Evolutionary conservation across 2,797 vertebrate species (phyloP), one percentile per base, ranked within the genome.

Genomic region (Pangasius mekongensis): DNA sequence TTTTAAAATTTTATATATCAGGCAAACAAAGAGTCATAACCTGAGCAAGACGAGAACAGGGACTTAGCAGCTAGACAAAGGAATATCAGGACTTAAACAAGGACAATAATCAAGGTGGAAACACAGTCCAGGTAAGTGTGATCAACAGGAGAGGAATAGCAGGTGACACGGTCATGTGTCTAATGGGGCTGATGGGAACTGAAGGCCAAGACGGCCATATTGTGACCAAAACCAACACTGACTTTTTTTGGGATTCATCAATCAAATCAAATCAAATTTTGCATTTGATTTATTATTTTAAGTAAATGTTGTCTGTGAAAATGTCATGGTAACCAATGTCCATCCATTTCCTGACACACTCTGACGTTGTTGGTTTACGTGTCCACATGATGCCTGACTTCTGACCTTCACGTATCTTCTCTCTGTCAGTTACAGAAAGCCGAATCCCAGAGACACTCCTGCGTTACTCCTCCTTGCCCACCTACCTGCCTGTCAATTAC

Each of bases 401-500:
- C 85, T 91, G 47, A 90, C 73, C 30, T 36, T 56, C 81, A 1
- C 60, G 0, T 87, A 71, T 90, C 47, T 36, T 78, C 76, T 89
- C 91, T 87, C 1, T 91, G 0, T 78, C 76, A 99, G 98, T 96
- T 94, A 93, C 95, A 0, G 95, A 98, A 88, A 96, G 95, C 89
- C 97, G 97, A 60, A 91, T 96, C 89, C 43, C 96, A 80, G 98
- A 98, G 88, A 95, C 94, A 33, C 80, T 95, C 8, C 98, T 96
- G 91, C 95, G 96, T 84, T 97, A 98, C 84, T 96, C 98, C 80
- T 97, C 97, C 0, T 92, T 95, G 86, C 97, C 98, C 3, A 97
- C 97, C 0, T 99, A 99, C 94, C 97, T 99, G 85, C 98, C 98
- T 0, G 98, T 98, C 93, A 97, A 92, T 93, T 98, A 97, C 92